Percentiles rank a stretch among this genome's conserved stretches.
Evolutionary conservation across 2,797 vertebrate genomes (phyloP).

Genomic region (Nyctalus aviator): DNA sequence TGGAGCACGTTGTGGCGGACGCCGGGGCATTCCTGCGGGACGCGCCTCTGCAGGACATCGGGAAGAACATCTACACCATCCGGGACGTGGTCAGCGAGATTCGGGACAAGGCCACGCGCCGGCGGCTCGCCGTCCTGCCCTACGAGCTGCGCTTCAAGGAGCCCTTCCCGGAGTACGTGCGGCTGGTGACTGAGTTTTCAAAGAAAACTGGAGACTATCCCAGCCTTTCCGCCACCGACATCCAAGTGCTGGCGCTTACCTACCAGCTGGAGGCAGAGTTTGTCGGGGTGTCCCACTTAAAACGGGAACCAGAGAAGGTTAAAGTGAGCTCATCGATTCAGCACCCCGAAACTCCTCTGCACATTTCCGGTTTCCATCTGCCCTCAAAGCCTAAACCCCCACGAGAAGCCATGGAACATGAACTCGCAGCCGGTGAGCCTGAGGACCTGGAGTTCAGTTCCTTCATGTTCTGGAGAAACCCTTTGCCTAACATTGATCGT

Average conservation of each 20-base stretch:
- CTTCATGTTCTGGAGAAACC: slow-evolving; percentile 94
- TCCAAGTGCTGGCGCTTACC: slow-evolving; percentile 95
- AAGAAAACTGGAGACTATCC: slow-evolving; percentile 98
- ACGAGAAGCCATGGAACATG: background rate
- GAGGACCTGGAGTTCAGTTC: slow-evolving; percentile 88
- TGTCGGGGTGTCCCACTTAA: slow-evolving; percentile 90
- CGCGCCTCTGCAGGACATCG: slow-evolving; percentile 93
- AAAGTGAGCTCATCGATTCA: slow-evolving; percentile 88
- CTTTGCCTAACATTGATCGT: slow-evolving; percentile 89
- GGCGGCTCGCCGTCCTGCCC: slow-evolving; percentile 92
- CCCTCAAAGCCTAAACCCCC: slow-evolving; percentile 88
- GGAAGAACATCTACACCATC: slow-evolving; percentile 92
- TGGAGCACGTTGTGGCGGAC: slow-evolving; percentile 95
- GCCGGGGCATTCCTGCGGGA: slow-evolving; percentile 93
- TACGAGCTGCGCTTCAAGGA: slow-evolving; percentile 92
- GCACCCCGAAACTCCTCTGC: slow-evolving; percentile 94
- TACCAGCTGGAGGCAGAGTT: slow-evolving; percentile 94
- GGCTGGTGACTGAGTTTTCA: slow-evolving; percentile 95
- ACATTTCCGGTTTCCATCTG: slow-evolving; percentile 94
- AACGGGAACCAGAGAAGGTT: slow-evolving; percentile 92
- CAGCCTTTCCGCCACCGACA: slow-evolving; percentile 96
- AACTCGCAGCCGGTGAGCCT: rapidly evolving
- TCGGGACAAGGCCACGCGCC: slow-evolving; percentile 92
- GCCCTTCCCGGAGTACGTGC: slow-evolving; percentile 90
- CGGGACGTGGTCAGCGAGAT: slow-evolving; percentile 95